Percentiles rank a stretch among this genome's conserved stretches.
Evolutionary conservation across 1,140 invertebrate species (phyloP).

Genomic region (Forficula auricularia): DNA sequence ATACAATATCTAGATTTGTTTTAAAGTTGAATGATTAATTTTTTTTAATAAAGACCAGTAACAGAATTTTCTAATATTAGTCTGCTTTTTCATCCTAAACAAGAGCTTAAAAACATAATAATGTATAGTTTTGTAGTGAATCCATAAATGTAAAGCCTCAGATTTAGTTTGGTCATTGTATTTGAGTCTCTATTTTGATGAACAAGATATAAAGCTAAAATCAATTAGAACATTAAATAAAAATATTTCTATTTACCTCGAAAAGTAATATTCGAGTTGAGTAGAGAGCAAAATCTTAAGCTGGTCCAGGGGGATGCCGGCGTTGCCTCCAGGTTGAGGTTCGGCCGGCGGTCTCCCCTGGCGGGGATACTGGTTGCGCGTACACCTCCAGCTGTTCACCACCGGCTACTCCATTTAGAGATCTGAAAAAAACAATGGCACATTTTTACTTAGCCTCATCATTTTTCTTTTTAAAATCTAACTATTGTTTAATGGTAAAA

Average conservation of each 20-base stretch:
- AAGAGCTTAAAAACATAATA: too few species aligned
- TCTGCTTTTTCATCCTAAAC: too few species aligned
- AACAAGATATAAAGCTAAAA: too few species aligned
- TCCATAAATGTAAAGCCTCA: too few species aligned
- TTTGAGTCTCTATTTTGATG: too few species aligned
- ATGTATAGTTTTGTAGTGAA: too few species aligned
- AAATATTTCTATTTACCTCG: conserved; percentile 39
- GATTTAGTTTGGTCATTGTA: too few species aligned
- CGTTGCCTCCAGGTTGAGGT: conserved; percentile 25
- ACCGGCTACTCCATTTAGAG: conserved; percentile 21
- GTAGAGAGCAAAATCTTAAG: conserved; percentile 60
- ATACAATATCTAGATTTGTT: too few species aligned
- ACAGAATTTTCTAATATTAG: too few species aligned
- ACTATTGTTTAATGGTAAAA: background rate
- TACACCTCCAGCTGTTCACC: conserved; percentile 14
- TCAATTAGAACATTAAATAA: too few species aligned
- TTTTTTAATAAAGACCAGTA: too few species aligned
- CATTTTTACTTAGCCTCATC: background rate
- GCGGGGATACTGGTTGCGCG: conserved; percentile 22
- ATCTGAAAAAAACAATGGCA: conserved; percentile 13
- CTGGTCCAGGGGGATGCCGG: conserved; percentile 37
- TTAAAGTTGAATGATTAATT: too few species aligned
- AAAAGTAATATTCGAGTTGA: conserved; percentile 82
- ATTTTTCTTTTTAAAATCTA: background rate
- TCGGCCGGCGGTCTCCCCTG: conserved; percentile 25